phyloP scores from a whole-genome alignment of 2,888 invertebrate species.

The Cloeon dipterum region DNA sequence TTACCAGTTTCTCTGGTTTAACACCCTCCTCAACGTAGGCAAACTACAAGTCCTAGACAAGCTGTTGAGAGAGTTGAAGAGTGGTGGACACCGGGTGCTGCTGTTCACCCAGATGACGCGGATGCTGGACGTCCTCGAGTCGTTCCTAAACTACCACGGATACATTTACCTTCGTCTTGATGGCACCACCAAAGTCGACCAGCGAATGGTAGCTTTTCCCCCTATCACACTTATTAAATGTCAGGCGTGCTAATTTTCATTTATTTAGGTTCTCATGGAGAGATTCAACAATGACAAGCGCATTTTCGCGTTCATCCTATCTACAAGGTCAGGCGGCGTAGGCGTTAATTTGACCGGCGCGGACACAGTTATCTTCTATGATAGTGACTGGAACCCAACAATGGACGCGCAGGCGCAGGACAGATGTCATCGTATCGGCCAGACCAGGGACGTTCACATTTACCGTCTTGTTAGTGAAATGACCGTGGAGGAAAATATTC shows the following conservation, averaged over 20 bases:
- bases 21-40: constrained; percentile 22
- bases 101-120: constrained; percentile 99
- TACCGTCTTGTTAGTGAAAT: constrained; percentile 77
- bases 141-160: constrained; percentile 90
- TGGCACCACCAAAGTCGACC: constrained; percentile 88
- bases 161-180: constrained; percentile 90
- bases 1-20: too few relatives aligned
- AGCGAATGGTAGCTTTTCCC: constrained; percentile 44
- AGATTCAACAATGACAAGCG: constrained; percentile 86
- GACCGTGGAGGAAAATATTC: constrained; percentile 97
- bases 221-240: too few relatives aligned
- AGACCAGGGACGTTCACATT: constrained; percentile 96
- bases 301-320: constrained; percentile 93
- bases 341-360: constrained; percentile 98
- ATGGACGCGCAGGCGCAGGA: constrained; percentile 98
- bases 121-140: constrained; percentile 95
- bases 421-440: constrained; percentile 95
- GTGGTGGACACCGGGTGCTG: constrained; percentile 69
- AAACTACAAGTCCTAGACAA: constrained; percentile 76
- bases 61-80: constrained; percentile 60
- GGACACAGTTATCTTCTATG: constrained; percentile 98
- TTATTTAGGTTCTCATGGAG: constrained; percentile 81
- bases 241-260: too few relatives aligned
- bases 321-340: constrained; percentile 91
- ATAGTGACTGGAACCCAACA: constrained; percentile 99